These are phyloP conservation scores for Acanthoscelides obtectus DNA, from an alignment of 2,888 invertebrate genomes.

Conservation along the genomic window DNA sequence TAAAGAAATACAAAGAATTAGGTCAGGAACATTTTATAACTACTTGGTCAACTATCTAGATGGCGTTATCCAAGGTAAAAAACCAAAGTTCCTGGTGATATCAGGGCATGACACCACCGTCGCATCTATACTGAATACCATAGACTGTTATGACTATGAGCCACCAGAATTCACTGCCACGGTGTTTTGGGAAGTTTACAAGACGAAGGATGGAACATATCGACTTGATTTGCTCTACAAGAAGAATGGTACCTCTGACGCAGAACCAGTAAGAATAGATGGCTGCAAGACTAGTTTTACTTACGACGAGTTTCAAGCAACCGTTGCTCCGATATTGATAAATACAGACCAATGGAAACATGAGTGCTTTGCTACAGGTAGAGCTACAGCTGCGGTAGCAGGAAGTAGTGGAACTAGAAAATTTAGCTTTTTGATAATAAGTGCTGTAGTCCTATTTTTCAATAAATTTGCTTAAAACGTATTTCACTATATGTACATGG, in stretches of 20 bases:
- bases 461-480: background rate
- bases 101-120: constrained; percentile 76
- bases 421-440: background rate
- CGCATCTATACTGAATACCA: constrained; percentile 61
- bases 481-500: too few relatives aligned
- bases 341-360: background rate
- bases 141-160: constrained; percentile 60
- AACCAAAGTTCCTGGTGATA: constrained; percentile 22
- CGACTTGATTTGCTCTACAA: background rate
- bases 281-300: background rate
- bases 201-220: constrained; percentile 14
- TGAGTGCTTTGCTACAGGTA: background rate
- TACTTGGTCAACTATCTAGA: constrained; percentile 8
- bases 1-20: background rate
- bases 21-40: constrained; percentile 10
- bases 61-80: background rate
- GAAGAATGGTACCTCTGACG: background rate
- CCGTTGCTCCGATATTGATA: background rate
- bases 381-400: background rate
- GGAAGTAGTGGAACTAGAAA: background rate
- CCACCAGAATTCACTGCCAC: constrained; percentile 63
- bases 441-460: background rate
- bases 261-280: background rate
- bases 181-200: constrained; percentile 60
- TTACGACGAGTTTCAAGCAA: background rate